Evolutionary conservation across 2,797 vertebrate species (phyloP), one percentile per base, ranked within the genome.

Genomic region (Rhinella marina): DNA sequence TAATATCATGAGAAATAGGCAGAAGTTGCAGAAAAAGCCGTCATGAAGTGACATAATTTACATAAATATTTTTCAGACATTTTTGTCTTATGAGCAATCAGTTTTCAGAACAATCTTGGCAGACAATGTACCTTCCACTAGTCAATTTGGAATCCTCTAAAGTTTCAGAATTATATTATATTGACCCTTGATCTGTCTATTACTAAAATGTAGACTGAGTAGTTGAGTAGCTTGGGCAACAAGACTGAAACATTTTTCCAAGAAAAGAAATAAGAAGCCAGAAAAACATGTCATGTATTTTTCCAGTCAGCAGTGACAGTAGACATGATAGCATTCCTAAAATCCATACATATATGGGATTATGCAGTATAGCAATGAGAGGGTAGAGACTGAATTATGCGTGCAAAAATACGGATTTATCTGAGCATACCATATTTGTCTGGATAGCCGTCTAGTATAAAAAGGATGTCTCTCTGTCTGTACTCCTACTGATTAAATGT

Each of bases 41-140:
- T 27, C 23, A 85, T 76, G 54, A 62, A 84, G 48, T 76, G 23
- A 85, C 62, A 50, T 8, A 11, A 84, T 76, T 76, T 75, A 56
- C 70, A 85, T 76, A 85, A 75, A 85, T 61, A 75, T 29, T 56
- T 73, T 84, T 56, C 16, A 32, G 3, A 57, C 68, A 85, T 76
- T 76, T 76, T 76, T 76, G 56, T 52, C n/a, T 27, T 32, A 77
- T 85, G 72, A 77, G 73, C 57, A 64, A 85, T 85, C 57, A 41
- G 13, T 21, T 64, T 84, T 62, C 9, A 57, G 32, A 52, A 77
- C 52, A 77, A 48, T 59, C 54, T 85, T 85, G 72, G 72, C 83
- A 77, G 57, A 52, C 83, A 62, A 12, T 77, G 62, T 12, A 1
- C 1, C 41, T n/a, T 52, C 48, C 23, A 75, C 41, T 76, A 76